These are phyloP conservation scores for Galbula dea DNA, from an alignment of 2,113 vertebrate genomes.

Conservation along the genomic window DNA sequence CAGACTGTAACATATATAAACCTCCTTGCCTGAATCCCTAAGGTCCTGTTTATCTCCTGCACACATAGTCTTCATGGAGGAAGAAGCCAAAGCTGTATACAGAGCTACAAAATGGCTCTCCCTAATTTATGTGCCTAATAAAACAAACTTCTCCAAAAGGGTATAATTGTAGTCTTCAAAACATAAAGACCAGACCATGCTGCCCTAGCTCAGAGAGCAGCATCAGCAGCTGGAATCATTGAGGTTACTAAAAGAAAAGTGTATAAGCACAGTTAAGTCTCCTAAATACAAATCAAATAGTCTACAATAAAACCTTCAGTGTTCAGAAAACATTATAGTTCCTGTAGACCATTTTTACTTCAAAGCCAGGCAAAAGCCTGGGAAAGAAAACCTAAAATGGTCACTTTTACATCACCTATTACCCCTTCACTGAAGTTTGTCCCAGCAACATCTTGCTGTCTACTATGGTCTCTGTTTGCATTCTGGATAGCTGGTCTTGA, in stretches of 20 bases:
- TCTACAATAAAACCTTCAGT: neutral
- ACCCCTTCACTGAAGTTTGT: neutral
- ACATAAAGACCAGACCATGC: neutral
- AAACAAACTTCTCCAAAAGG: neutral
- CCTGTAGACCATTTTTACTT: neutral
- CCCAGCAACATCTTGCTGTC: neutral
- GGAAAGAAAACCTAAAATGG: neutral
- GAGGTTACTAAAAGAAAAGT: neutral
- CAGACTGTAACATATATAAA: neutral
- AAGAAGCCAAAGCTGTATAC: neutral
- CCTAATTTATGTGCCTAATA: neutral
- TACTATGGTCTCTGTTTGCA: neutral
- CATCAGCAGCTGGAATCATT: neutral
- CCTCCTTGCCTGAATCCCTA: neutral
- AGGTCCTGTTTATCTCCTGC: neutral
- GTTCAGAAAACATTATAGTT: neutral
- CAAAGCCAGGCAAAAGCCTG: neutral
- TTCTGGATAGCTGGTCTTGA: neutral
- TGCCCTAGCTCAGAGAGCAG: accelerated
- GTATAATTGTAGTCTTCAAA: neutral
- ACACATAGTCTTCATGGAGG: neutral
- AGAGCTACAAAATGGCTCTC: neutral
- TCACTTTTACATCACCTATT: neutral
- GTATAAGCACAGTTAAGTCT: neutral
- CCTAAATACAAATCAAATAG: neutral